Base-by-base conservation (phyloP, 2,113 vertebrate species). In the Nyctibius bracteatus region DNA sequence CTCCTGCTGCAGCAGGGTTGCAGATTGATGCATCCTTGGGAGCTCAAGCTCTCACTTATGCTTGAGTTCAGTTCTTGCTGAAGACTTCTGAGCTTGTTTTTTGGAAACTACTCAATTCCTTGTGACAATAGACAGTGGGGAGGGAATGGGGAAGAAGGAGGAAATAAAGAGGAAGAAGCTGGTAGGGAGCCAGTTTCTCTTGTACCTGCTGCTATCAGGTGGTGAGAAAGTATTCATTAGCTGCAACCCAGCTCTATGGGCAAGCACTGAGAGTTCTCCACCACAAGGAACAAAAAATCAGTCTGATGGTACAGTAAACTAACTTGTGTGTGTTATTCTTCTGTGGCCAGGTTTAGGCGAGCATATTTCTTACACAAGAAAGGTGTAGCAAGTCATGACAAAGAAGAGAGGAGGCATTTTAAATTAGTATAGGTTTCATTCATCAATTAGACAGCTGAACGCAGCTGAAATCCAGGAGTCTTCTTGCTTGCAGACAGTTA, bases 1-100 rank as follows among this genome's bases (percentile, higher is more conserved):
- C 25, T 39, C 21, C 55, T 35, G 15, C 49, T 49, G 28, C 35
- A 44, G 24, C 0, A 0, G n/a, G 10, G 1, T 10, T 85, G 54
- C 19, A n/a, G 52, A 35, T 24, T 1, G 2, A 3, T 5, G 17
- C 3, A 5, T 35, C n/a, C n/a, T 70, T 21, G 6, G 59, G n/a
- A 44, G 14, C 55, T 62, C 18, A 22, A 46, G 46, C 11, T 81
- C 23, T 28, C 30, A 12, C 20, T 18, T 41, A 4, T 23, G 9
- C 51, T 79, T 35, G 14, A 63, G 25, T 46, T 49, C 62, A 8
- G 6, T 2, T 86, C 22, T 57, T 57, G 33, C 24, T 77, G 71
- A 35, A 71, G 37, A 18, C 20, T 44, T 41, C 49, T 63, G 44
- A 23, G 12, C 14, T n/a, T 54, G 6, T 17, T 41, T 85, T 68